Percentiles rank a stretch among this genome's conserved stretches.
Conservation (phyloP, 2,888 invertebrate species). For the Seladonia tumulorum region DNA sequence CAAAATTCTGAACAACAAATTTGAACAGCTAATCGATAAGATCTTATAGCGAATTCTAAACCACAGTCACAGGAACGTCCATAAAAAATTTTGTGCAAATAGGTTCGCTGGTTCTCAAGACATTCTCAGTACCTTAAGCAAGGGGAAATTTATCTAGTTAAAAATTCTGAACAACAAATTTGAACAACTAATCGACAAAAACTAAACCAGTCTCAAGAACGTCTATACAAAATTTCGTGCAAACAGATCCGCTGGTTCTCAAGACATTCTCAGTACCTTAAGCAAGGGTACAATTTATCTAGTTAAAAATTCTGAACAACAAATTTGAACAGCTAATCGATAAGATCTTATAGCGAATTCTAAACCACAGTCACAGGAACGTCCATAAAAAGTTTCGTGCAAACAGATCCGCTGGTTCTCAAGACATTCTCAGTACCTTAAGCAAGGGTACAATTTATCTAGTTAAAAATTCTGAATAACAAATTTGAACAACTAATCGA, state of each 20-base stretch:
- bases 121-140: not conserved
- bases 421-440: not conserved
- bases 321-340: not conserved
- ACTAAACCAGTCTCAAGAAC: no score
- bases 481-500: not conserved
- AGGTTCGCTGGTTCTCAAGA: not conserved
- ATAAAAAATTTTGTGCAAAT: not conserved
- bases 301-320: not conserved
- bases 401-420: not conserved
- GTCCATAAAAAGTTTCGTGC: not conserved
- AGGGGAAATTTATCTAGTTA: no score
- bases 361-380: not conserved
- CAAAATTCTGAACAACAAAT: no score
- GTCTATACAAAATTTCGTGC: not conserved
- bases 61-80: no score
- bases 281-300: not conserved
- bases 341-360: not conserved
- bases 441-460: not conserved
- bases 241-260: not conserved
- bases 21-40: no score
- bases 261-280: not conserved
- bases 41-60: not conserved
- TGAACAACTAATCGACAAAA: not conserved
- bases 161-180: no score
- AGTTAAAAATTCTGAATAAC: not conserved